Evolutionary conservation across 2,797 vertebrate species (phyloP).

Genomic region (Sciaenops ocellatus): DNA sequence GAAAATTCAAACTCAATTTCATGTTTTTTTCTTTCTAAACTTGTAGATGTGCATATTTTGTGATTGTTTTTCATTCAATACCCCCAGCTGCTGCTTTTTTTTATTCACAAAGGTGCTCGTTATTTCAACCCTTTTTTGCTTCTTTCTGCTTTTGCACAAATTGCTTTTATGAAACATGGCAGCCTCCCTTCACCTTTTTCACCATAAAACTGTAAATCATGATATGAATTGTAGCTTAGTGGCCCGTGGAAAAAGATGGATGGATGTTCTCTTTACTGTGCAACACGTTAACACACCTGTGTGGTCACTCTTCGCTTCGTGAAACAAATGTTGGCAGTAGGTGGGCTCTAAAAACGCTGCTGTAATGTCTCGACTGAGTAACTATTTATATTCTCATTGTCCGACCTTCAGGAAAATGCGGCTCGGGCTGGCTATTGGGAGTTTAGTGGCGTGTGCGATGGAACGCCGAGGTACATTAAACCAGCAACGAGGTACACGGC

Average conservation of each 20-base stretch:
- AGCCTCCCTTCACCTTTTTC: slow-evolving; percentile 16
- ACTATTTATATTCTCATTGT: slow-evolving; percentile 71
- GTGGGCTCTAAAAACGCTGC: slow-evolving; percentile 44
- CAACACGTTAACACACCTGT: slow-evolving; percentile 49
- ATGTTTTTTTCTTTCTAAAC: slow-evolving; percentile 20
- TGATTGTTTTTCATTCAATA: slow-evolving; percentile 33
- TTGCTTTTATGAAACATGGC: slow-evolving; percentile 54
- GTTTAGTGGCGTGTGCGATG: slow-evolving; percentile 69
- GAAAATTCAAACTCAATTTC: slow-evolving; percentile 34
- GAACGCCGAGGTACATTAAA: slow-evolving; percentile 74
- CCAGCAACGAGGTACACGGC: slow-evolving; percentile 63
- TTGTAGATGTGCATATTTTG: slow-evolving; percentile 31
- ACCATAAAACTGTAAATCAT: slow-evolving; percentile 45
- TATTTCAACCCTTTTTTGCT: slow-evolving; percentile 49
- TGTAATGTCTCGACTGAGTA: slow-evolving; percentile 45
- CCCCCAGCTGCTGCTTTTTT: slow-evolving; percentile 30
- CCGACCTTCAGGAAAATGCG: slow-evolving; percentile 67
- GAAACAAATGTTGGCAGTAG: slow-evolving; percentile 45
- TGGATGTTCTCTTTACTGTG: slow-evolving; percentile 15
- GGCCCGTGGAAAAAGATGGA: slow-evolving; percentile 40
- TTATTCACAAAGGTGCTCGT: slow-evolving; percentile 21
- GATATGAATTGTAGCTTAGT: slow-evolving; percentile 24
- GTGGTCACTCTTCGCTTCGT: slow-evolving; percentile 6
- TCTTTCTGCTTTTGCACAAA: slow-evolving; percentile 30
- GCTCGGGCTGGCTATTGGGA: slow-evolving; percentile 58